Evolutionary conservation across 2,888 invertebrate species (phyloP).

Genomic region (Perizoma affinitatum): DNA sequence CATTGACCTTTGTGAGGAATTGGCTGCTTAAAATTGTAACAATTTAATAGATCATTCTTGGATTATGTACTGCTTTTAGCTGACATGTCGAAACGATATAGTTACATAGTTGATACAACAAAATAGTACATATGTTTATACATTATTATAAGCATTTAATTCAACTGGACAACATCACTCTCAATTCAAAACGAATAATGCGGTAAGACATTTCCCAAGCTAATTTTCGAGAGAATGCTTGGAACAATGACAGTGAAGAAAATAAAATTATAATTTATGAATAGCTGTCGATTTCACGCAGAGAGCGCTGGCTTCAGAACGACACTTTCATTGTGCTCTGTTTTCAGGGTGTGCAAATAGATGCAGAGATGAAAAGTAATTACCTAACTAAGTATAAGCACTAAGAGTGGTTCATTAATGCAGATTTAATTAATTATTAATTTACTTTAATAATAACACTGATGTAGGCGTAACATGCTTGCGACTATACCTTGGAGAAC

Average conservation of each 20-base stretch:
- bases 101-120: no score
- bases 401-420: no score
- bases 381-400: neutral
- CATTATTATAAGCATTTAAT: neutral
- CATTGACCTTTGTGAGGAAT: no score
- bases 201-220: slow-evolving; percentile 17
- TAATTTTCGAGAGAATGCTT: slow-evolving; percentile 27
- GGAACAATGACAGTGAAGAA: slow-evolving; percentile 36
- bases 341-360: neutral
- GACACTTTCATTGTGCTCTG: neutral
- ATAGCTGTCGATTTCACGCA: slow-evolving; percentile 33
- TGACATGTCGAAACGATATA: no score
- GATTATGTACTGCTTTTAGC: no score
- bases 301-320: slow-evolving; percentile 6
- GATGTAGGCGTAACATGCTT: no score
- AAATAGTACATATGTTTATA: neutral
- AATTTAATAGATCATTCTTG: no score
- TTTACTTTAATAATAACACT: no score
- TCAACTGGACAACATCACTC: neutral
- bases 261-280: slow-evolving; percentile 41
- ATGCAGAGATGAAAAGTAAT: slow-evolving; percentile 5
- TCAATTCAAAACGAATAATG: slow-evolving; percentile 21
- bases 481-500: no score
- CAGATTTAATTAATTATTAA: no score
- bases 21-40: no score